These are phyloP conservation scores for Athene noctua DNA, from an alignment of 2,113 vertebrate species.

Conservation along the genomic window DNA sequence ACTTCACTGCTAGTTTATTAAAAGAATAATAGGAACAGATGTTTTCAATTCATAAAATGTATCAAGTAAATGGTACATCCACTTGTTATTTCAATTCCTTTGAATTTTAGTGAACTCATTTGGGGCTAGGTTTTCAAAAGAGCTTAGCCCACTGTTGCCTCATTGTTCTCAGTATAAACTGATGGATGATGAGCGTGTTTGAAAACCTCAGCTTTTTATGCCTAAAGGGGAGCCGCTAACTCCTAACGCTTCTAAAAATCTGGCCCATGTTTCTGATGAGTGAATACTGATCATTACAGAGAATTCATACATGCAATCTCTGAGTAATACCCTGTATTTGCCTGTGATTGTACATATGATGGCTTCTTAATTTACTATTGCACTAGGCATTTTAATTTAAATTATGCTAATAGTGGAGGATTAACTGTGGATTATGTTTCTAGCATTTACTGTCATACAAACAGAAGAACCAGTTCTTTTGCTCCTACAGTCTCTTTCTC, in stretches of 20 bases:
- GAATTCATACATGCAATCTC: not conserved
- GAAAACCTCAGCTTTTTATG: conserved; percentile 20
- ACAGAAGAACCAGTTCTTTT: conserved; percentile 9
- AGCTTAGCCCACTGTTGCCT: not conserved
- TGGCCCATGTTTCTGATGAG: not conserved
- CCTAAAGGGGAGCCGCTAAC: conserved; percentile 9
- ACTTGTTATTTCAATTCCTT: conserved; percentile 54
- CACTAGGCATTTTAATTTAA: conserved; percentile 58
- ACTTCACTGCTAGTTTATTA: conserved; percentile 20
- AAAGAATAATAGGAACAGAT: conserved; percentile 60
- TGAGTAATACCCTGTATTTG: conserved; percentile 28
- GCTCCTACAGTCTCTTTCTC: not conserved
- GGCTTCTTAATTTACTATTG: conserved; percentile 43
- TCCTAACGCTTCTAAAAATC: not conserved
- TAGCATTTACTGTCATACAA: conserved; percentile 14
- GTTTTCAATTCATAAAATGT: conserved; percentile 49
- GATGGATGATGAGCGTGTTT: not conserved
- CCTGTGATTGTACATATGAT: not conserved
- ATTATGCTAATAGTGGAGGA: conserved; percentile 53
- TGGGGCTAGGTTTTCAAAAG: conserved; percentile 39
- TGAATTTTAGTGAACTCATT: conserved; percentile 51
- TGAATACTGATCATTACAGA: conserved; percentile 39
- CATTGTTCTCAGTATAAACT: conserved; percentile 19
- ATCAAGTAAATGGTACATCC: conserved; percentile 36
- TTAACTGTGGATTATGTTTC: conserved; percentile 54